Conservation (phyloP, 2,797 vertebrate genomes). For the Myotis daubentonii region DNA sequence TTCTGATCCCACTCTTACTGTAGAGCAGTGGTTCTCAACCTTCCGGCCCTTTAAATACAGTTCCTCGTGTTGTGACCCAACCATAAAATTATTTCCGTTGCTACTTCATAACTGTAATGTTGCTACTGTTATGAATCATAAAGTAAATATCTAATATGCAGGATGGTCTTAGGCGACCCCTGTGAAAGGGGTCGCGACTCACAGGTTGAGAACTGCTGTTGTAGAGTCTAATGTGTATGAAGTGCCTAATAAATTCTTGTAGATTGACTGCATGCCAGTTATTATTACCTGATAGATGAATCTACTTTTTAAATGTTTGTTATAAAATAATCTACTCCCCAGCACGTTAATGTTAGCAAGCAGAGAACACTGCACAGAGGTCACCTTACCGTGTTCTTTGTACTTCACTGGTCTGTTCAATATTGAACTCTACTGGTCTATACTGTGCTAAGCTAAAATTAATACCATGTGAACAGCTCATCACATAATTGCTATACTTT, state of each 20-base stretch:
- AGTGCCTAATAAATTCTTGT: neutral
- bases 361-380: neutral
- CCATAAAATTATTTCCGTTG: too few species aligned
- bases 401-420: neutral
- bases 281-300: neutral
- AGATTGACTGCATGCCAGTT: neutral
- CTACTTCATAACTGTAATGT: too few species aligned
- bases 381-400: neutral
- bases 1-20: too few species aligned
- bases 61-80: too few species aligned
- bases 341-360: neutral
- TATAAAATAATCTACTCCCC: neutral
- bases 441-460: neutral
- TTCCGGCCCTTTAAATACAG: too few species aligned
- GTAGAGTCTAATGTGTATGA: neutral
- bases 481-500: conserved; percentile 11
- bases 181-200: too few species aligned
- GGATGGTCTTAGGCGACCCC: too few species aligned
- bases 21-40: too few species aligned
- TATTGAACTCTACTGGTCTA: neutral
- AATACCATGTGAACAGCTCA: neutral
- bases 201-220: too few species aligned
- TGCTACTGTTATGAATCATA: too few species aligned
- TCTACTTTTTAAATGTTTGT: neutral
- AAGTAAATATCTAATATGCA: too few species aligned